Evolutionary conservation across 2,888 invertebrate genomes (phyloP).

Genomic region (Dermolepida albohirtum): DNA sequence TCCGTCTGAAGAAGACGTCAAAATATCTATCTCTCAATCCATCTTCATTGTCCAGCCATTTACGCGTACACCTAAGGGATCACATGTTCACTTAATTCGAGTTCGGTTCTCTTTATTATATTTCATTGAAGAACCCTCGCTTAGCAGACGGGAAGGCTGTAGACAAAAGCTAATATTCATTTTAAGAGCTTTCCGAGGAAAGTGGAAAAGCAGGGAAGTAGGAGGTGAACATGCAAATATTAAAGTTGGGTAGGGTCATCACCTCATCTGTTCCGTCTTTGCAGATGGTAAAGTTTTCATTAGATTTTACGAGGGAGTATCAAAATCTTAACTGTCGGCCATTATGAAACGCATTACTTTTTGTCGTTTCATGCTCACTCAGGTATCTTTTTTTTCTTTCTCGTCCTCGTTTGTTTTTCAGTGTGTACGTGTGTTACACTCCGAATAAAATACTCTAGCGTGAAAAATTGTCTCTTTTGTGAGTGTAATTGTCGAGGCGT

Average conservation of each 20-base stretch:
- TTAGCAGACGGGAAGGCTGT: not conserved
- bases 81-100: slow-evolving; percentile 27
- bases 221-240: slow-evolving; percentile 38
- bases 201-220: slow-evolving; percentile 16
- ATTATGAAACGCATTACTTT: slow-evolving; percentile 39
- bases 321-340: slow-evolving; percentile 43
- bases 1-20: slow-evolving; percentile 11
- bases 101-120: slow-evolving; percentile 10
- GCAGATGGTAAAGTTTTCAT: slow-evolving; percentile 44
- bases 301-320: slow-evolving; percentile 41
- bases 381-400: slow-evolving; percentile 20
- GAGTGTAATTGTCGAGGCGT: slow-evolving; percentile 26
- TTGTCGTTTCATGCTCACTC: slow-evolving; percentile 20
- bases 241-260: slow-evolving; percentile 34
- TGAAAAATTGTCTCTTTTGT: slow-evolving; percentile 31
- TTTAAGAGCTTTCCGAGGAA: slow-evolving; percentile 27
- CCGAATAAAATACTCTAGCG: slow-evolving; percentile 3
- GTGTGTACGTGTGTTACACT: not conserved
- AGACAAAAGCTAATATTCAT: slow-evolving; percentile 36
- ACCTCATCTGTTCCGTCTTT: slow-evolving; percentile 40
- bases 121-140: slow-evolving; percentile 10
- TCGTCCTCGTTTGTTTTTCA: slow-evolving; percentile 2
- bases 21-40: slow-evolving; percentile 7
- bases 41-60: slow-evolving; percentile 18
- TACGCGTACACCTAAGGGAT: slow-evolving; percentile 7